Evolutionary conservation across 2,113 vertebrate species (phyloP), one percentile per base, ranked within the genome.

Genomic region (Tetrao urogallus): DNA sequence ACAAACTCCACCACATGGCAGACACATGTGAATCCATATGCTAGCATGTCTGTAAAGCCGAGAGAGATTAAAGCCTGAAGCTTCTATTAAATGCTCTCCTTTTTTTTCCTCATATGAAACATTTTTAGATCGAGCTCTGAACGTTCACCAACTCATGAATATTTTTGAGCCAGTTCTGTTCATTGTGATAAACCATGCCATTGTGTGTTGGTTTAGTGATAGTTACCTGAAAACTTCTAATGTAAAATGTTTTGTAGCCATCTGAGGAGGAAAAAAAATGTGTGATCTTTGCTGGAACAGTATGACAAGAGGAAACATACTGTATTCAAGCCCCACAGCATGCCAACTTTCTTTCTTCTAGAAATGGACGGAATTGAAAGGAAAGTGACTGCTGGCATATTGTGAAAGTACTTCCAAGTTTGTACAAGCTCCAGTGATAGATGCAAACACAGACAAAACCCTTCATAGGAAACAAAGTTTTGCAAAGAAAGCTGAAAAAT

Each of bases 21-120:
- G 86, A 94, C 96, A 96, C 95, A 96, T 97, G 96, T 95, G 96
- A 93, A 93, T 94, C 95, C 97, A 96, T 96, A 97, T 97, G 97
- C 95, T 96, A 94, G 91, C 88, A 96, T 94, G 94, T 95, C 96
- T 95, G 86, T 82, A 96, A 96, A 93, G 56, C 73, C 0, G 56
- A 92, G 56, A 81, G 56, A 96, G 94, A 97, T 93, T 96, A 95
- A 96, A 95, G 90, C 72, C 86, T 95, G 66, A 94, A 94, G 91
- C 86, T 95, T 94, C 95, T 94, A 91, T 91, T 94, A 94, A 96
- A 95, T 82, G 57, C 77, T 94, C 84, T 87, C 60, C 89, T 94
- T 93, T 96, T 95, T 91, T 89, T 92, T 30, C 27, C 86, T 92
- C 72, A 38, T 92, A 80, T 75, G 83, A 85, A 96, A 77, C 88